Conservation (phyloP, 2,113 vertebrate species). For the Lagopus muta region DNA sequence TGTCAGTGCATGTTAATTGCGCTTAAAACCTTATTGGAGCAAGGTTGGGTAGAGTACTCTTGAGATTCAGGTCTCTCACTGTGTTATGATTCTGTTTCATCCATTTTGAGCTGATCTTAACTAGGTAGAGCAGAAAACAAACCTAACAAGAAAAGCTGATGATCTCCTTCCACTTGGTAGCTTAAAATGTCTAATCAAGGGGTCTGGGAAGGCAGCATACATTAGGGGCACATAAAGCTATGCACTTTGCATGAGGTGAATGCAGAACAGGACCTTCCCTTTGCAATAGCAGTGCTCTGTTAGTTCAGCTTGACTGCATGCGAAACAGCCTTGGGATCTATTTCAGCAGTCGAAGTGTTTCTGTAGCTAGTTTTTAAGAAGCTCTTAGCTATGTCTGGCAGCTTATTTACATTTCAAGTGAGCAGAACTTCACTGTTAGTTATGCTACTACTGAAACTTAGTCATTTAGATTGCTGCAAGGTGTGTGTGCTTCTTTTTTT, state of each 20-base stretch:
- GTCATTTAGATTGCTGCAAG: neutral
- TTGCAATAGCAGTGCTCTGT: too few relatives aligned
- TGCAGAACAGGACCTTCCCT: neutral
- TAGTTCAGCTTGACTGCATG: neutral
- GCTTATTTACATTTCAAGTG: neutral
- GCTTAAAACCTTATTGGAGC: neutral
- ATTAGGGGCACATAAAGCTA: neutral
- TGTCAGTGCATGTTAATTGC: neutral
- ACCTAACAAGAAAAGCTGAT: neutral
- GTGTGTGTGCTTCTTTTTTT: neutral
- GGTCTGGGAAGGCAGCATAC: neutral
- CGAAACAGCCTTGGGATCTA: neutral
- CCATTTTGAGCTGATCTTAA: neutral
- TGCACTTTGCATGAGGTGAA: rapidly evolving
- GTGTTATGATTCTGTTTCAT: neutral
- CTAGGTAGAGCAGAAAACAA: neutral
- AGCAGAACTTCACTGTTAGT: neutral
- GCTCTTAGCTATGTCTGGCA: neutral
- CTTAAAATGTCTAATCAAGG: neutral
- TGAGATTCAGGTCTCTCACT: neutral
- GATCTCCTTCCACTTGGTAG: neutral
- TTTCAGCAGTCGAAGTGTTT: neutral
- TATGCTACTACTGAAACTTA: neutral
- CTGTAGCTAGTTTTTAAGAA: neutral
- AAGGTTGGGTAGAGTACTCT: neutral